These are phyloP conservation scores for Podabrus alpinus DNA, from an alignment of 2,888 invertebrate genomes.

Conservation along the genomic window DNA sequence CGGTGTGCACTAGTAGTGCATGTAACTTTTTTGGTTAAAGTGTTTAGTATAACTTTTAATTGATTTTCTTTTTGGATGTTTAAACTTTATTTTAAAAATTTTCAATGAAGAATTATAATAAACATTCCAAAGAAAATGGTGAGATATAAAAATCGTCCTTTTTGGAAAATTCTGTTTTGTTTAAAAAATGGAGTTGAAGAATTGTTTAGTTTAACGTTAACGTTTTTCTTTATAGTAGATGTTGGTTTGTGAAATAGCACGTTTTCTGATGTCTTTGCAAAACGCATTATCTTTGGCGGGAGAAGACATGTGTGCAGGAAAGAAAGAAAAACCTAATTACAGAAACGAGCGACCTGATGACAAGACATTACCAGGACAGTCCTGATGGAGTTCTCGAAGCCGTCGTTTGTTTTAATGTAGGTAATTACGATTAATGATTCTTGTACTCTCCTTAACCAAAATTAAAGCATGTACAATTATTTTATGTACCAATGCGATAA, in stretches of 20 bases:
- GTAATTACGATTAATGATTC: constrained; percentile 34
- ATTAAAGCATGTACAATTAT: not conserved
- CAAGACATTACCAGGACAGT: constrained; percentile 54
- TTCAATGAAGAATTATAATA: no score
- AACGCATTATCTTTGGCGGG: constrained; percentile 26
- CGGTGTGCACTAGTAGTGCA: no score
- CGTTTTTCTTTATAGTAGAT: not conserved
- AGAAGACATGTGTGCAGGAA: constrained; percentile 46
- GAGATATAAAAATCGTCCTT: not conserved
- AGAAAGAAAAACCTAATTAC: constrained; percentile 55
- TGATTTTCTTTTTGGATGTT: no score
- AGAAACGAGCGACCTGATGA: constrained; percentile 55
- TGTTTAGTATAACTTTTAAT: no score
- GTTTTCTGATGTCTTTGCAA: constrained; percentile 3
- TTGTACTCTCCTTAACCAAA: not conserved
- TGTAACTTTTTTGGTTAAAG: no score
- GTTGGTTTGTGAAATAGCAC: not conserved
- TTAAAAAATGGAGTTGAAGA: not conserved
- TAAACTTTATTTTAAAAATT: no score
- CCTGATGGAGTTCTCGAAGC: constrained; percentile 45
- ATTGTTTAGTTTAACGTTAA: not conserved
- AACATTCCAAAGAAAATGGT: no score
- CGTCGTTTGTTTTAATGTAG: constrained; percentile 38
- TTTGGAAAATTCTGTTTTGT: not conserved
- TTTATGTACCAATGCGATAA: not conserved